Evolutionary conservation across 2,113 vertebrate genomes (phyloP).

Genomic region (Brachionichthys hirsutus): DNA sequence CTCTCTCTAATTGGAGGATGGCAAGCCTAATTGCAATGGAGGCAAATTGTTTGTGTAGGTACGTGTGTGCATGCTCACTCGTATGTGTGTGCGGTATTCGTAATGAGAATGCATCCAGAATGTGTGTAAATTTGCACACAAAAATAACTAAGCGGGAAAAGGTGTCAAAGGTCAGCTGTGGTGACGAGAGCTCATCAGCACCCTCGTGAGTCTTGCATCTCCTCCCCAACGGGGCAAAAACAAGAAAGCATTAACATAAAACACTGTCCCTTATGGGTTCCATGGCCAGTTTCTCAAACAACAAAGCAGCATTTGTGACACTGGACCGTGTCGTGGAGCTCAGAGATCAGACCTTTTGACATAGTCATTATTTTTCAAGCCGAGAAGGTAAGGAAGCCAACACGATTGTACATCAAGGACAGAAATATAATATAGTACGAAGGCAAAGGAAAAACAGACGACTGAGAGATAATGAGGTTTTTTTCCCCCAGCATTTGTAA

Average conservation of each 20-base stretch:
- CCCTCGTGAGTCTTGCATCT: constrained; percentile 24
- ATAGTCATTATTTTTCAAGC: constrained; percentile 35
- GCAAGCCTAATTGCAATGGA: constrained; percentile 62
- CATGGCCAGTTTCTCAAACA: constrained; percentile 24
- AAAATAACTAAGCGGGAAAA: constrained; percentile 22
- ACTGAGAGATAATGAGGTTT: constrained; percentile 50
- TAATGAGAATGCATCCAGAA: too few species aligned
- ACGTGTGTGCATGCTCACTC: too few species aligned
- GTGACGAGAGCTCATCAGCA: constrained; percentile 31
- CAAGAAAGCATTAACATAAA: neutral
- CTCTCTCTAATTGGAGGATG: constrained; percentile 70
- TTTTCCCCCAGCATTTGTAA: constrained; percentile 41
- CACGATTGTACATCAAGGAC: constrained; percentile 4
- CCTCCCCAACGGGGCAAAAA: constrained; percentile 12
- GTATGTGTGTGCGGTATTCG: too few species aligned
- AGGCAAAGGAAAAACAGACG: constrained; percentile 31
- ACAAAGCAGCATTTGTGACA: constrained; percentile 12
- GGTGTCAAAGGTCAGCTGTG: constrained; percentile 36
- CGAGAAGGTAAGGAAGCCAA: constrained; percentile 9
- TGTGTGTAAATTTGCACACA: neutral
- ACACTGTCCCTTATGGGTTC: neutral
- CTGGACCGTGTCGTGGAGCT: neutral
- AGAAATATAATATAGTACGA: constrained; percentile 10
- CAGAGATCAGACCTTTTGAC: constrained; percentile 4
- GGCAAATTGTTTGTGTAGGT: constrained; percentile 18